These are phyloP conservation scores for Crambe crambe DNA, from an alignment of 37 sponge, comb jelly and placozoan genomes.

Conservation along the genomic window DNA sequence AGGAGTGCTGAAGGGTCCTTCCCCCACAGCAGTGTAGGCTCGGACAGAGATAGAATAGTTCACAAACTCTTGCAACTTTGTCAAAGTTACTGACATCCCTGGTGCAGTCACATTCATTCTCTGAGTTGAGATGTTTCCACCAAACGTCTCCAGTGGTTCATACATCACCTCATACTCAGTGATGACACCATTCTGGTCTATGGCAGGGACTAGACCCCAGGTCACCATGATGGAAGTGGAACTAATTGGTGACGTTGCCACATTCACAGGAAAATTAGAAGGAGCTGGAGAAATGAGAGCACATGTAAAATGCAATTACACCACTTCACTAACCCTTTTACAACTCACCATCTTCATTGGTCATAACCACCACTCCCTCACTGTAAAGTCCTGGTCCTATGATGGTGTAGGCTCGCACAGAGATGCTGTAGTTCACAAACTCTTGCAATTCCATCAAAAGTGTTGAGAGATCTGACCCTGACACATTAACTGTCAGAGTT, in stretches of 20 bases:
- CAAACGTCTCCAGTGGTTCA: slow-evolving; percentile 17
- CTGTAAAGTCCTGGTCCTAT: slow-evolving; percentile 51
- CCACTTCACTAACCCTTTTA: neutral
- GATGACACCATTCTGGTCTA: slow-evolving; percentile 41
- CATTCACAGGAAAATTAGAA: neutral
- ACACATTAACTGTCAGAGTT: neutral
- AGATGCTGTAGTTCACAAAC: slow-evolving; percentile 32
- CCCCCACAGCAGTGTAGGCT: slow-evolving; percentile 28
- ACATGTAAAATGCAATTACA: neutral
- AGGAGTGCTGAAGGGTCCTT: slow-evolving; percentile 15
- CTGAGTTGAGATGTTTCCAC: neutral
- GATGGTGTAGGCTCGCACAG: slow-evolving; percentile 49
- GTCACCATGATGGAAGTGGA: slow-evolving; percentile 16
- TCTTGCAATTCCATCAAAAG: slow-evolving; percentile 11
- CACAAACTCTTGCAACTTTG: slow-evolving; percentile 10
- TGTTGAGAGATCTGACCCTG: neutral
- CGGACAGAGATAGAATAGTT: slow-evolving; percentile 28
- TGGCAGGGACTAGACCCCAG: slow-evolving; percentile 11
- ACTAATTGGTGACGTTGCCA: neutral
- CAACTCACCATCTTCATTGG: slow-evolving; percentile 29
- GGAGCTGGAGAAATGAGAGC: neutral
- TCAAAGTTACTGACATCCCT: slow-evolving; percentile 1
- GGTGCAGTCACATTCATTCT: neutral
- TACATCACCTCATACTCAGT: slow-evolving; percentile 8
- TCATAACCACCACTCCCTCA: neutral